Evolutionary conservation across 64 coral and sea anemone genomes (phyloP), one percentile per base, ranked within the genome.

Genomic region (Stylophora pistillata): DNA sequence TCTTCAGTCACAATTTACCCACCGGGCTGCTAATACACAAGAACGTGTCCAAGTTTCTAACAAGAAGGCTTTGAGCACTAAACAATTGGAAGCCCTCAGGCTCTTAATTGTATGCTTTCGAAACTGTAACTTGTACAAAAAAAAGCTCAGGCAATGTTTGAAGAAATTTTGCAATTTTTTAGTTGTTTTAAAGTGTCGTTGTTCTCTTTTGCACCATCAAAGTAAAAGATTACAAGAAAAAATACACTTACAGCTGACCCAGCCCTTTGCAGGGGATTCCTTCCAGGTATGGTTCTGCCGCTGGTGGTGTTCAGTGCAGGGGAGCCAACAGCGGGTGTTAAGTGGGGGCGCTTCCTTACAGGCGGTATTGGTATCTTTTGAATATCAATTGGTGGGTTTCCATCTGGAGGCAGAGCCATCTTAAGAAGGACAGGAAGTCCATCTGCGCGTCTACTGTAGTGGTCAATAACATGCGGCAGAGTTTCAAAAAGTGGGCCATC

Each of bases 401-500:
- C 93, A 95, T 68, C 89, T 77, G 96, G 89, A 20, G 93, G 90
- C 32, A 98, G 73, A 30, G 96, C 89, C 64, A 89, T 87, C 78
- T 86, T 87, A 16, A 98, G 78, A 89, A 95, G 91, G 25, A 95
- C 89, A 23, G 96, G 96, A 11, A 98, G 70, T 18, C 96, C 96
- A 94, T 98, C 96, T 31, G 96, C 96, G 77, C 71, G 54, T 86
- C 91, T 92, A 81, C 96, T 94, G 86, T 98, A 98, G 82, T 98
- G 87, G 86, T 98, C 96, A 56, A 98, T 94, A 16, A 98, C 81
- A 75, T 98, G 96, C 71, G 96, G 96, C 9, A 98, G 90, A 30
- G 96, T 98, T 78, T 98, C 96, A 90, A 98, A 98, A 25, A 98
- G 56, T 54, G 96, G 96, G 25, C 96, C 96, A 95, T 98, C 96